Percentiles rank a stretch among this genome's conserved stretches.
Evolutionary conservation across 2,113 vertebrate genomes (phyloP).

Genomic region (Garra rufa): DNA sequence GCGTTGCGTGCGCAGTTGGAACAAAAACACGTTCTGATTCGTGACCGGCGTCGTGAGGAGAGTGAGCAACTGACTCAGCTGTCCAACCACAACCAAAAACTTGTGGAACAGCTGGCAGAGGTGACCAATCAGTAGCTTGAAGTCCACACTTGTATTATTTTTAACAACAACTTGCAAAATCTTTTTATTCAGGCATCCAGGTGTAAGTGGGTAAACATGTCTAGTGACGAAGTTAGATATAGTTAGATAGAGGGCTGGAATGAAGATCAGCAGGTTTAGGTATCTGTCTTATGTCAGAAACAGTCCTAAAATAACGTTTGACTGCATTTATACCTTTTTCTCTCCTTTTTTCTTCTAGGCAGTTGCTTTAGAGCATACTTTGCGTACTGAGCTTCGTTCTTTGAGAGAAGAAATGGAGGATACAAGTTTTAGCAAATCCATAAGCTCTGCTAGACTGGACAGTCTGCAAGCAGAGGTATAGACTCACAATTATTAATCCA

Average conservation of each 20-base stretch:
- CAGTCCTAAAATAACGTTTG: neutral
- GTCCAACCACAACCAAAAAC: constrained; percentile 77
- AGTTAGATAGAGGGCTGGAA: constrained; percentile 49
- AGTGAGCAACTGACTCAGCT: constrained; percentile 75
- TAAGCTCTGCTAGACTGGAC: constrained; percentile 73
- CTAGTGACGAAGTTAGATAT: constrained; percentile 1
- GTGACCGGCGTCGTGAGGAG: constrained; percentile 72
- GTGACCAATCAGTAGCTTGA: constrained; percentile 56
- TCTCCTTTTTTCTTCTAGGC: constrained; percentile 64
- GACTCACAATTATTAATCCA: neutral
- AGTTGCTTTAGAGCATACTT: constrained; percentile 74
- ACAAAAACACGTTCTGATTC: constrained; percentile 68
- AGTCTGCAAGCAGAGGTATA: constrained; percentile 76
- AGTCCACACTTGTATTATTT: neutral
- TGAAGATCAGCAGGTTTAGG: constrained; percentile 66
- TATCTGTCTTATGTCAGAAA: neutral
- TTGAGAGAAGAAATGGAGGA: constrained; percentile 80
- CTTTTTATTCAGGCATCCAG: neutral
- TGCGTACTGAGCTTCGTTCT: constrained; percentile 76
- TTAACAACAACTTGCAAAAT: neutral
- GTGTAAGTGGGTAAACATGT: constrained; percentile 15
- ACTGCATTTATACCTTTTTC: neutral
- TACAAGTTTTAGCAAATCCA: constrained; percentile 72
- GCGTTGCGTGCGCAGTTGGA: constrained; percentile 69
- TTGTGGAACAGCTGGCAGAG: constrained; percentile 82